Conservation (phyloP, 1,140 invertebrate genomes). For the Neomicropteryx cornuta region DNA sequence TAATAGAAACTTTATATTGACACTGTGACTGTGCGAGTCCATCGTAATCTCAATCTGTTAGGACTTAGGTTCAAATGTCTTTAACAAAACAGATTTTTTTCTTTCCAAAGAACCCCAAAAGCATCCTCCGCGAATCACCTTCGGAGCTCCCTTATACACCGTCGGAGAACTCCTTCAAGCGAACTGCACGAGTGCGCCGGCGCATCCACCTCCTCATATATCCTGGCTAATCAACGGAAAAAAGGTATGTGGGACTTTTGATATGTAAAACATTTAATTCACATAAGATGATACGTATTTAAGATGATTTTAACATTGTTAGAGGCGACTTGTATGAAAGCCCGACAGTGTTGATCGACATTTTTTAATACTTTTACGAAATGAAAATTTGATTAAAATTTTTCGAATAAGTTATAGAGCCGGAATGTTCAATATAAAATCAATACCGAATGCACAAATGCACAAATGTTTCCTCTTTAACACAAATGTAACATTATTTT, state of each 20-base stretch:
- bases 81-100: too few species aligned
- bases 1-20: too few species aligned
- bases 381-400: neutral
- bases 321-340: neutral
- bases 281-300: neutral
- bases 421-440: too few species aligned
- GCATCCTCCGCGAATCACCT: conserved; percentile 57
- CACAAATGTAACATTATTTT: too few species aligned
- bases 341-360: neutral
- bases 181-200: conserved; percentile 66
- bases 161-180: conserved; percentile 66
- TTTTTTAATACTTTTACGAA: neutral
- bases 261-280: neutral
- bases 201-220: conserved; percentile 61
- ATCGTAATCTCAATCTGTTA: too few species aligned
- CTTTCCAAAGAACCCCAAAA: conserved; percentile 54
- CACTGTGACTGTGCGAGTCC: too few species aligned
- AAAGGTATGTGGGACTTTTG: conserved; percentile 43
- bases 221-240: conserved; percentile 75
- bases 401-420: too few species aligned
- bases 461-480: too few species aligned
- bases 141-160: conserved; percentile 55
- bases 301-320: neutral
- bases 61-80: too few species aligned
- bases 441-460: too few species aligned